These are phyloP conservation scores for Steinernema scapterisci DNA, from an alignment of 2,888 invertebrate species.

Conservation along the genomic window DNA sequence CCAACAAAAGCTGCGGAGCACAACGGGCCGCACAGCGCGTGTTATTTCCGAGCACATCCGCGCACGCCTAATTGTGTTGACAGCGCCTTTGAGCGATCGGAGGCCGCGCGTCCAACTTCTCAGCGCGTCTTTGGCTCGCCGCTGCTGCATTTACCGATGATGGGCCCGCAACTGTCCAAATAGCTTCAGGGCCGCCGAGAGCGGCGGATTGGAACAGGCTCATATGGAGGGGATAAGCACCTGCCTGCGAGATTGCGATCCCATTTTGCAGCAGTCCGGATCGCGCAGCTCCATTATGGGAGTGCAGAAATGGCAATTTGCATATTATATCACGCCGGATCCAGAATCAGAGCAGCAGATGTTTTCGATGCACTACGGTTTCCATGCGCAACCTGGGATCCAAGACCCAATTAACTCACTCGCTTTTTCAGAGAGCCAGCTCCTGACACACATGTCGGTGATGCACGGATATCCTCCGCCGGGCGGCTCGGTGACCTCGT, in stretches of 20 bases:
- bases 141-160: slow-evolving; percentile 12
- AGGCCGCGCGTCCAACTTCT: neutral
- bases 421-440: slow-evolving; percentile 48
- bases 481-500: slow-evolving; percentile 33
- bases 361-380: neutral
- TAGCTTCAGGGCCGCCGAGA: neutral
- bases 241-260: neutral
- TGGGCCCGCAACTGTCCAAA: slow-evolving; percentile 17
- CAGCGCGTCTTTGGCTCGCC: neutral
- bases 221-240: neutral
- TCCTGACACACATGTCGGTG: slow-evolving; percentile 54
- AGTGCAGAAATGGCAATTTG: neutral
- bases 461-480: slow-evolving; percentile 57
- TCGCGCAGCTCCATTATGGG: slow-evolving; percentile 1
- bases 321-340: neutral
- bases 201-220: neutral
- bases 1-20: slow-evolving; percentile 17
- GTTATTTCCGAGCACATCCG: slow-evolving; percentile 28
- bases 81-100: slow-evolving; percentile 7
- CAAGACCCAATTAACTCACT: neutral
- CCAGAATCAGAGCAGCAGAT: neutral
- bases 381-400: neutral
- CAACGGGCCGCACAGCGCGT: slow-evolving; percentile 24
- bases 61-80: slow-evolving; percentile 29
- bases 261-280: neutral